A percentile compares a stretch with the other conserved stretches of the same genome.
Evolutionary conservation across 2,888 invertebrate genomes (phyloP).

Genomic region (Diarsia brunnea): DNA sequence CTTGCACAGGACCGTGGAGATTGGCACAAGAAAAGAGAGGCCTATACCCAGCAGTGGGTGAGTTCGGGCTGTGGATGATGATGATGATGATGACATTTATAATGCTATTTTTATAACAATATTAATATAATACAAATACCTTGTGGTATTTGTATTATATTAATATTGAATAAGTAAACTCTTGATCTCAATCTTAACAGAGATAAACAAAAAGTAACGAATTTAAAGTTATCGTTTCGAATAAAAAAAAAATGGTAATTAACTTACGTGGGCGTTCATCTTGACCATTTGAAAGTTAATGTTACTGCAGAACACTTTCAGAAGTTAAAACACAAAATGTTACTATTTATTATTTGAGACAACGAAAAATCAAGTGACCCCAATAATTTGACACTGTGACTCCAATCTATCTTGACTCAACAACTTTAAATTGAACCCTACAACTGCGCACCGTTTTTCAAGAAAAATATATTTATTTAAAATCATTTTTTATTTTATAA

Average conservation of each 20-base stretch:
- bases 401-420: background rate
- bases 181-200: no score
- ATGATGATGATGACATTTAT: background rate
- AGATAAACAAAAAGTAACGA: no score
- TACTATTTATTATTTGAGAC: background rate
- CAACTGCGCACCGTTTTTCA: background rate
- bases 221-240: background rate
- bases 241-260: no score
- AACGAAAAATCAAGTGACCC: background rate
- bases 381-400: background rate
- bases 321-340: background rate
- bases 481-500: background rate
- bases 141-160: no score
- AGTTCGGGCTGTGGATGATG: no score
- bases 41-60: no score
- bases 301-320: background rate
- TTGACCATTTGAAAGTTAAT: background rate
- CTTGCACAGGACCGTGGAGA: no score
- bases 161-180: no score
- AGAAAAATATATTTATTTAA: background rate
- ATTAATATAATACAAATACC: no score
- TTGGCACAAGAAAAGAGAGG: no score
- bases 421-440: slow-evolving; percentile 13
- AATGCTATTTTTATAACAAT: slow-evolving; percentile 4
- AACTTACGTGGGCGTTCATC: slow-evolving; percentile 27